A percentile compares a stretch with the other conserved stretches of the same genome.
Conservation (phyloP, 2,888 invertebrate species). For the Mythimna pallens region DNA sequence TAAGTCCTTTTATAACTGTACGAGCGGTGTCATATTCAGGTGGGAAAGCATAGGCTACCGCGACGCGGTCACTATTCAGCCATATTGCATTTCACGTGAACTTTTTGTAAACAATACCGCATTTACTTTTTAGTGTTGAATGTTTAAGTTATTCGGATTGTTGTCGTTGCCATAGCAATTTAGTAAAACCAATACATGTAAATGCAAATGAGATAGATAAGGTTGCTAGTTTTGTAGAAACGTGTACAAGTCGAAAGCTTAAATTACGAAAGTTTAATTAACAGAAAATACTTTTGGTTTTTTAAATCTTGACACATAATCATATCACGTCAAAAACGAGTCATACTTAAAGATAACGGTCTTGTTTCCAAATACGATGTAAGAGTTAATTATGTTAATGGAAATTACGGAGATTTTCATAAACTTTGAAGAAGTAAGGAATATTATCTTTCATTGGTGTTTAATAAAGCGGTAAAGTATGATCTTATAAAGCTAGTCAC, state of each 20-base stretch:
- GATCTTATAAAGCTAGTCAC: conserved; percentile 69
- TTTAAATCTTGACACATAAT: conserved; percentile 63
- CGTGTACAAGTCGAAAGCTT: conserved; percentile 43
- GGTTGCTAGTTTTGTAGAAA: conserved; percentile 49
- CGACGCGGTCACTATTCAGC: conserved; percentile 87
- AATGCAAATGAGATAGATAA: conserved; percentile 62
- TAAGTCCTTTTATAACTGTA: conserved; percentile 78
- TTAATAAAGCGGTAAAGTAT: conserved; percentile 74
- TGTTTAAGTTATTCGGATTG: conserved; percentile 67
- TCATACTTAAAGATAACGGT: conserved; percentile 74
- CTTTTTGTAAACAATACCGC: conserved; percentile 84
- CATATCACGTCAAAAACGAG: conserved; percentile 71
- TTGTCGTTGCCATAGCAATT: conserved; percentile 56
- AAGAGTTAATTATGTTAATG: conserved; percentile 77
- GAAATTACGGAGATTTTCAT: conserved; percentile 66
- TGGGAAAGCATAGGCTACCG: conserved; percentile 90
- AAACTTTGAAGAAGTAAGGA: conserved; percentile 58
- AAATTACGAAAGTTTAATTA: conserved; percentile 68
- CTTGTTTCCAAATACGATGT: conserved; percentile 69
- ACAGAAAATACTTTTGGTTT: conserved; percentile 51
- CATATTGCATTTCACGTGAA: conserved; percentile 86
- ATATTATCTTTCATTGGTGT: conserved; percentile 66
- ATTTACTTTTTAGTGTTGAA: conserved; percentile 76
- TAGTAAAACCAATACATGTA: conserved; percentile 59
- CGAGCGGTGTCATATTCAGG: conserved; percentile 88